A percentile compares a stretch with the other conserved stretches of the same genome.
Evolutionary conservation across 1,140 invertebrate genomes (phyloP).

Genomic region (Bombus breviceps): DNA sequence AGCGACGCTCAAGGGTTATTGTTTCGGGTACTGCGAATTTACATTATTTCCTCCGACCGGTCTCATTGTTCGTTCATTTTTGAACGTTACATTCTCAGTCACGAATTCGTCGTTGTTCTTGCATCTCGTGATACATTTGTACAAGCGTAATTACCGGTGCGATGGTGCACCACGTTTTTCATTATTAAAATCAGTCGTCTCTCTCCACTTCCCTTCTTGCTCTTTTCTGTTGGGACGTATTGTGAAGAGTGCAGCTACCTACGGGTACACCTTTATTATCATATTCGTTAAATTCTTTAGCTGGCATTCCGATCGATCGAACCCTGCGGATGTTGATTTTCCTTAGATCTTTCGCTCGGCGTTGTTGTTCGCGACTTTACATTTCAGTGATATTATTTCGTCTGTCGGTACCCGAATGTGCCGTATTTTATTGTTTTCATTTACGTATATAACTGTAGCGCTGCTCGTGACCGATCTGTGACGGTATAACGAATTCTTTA

Average conservation of each 20-base stretch:
- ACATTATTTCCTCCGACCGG: conserved; percentile 67
- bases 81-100: conserved; percentile 64
- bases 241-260: background rate
- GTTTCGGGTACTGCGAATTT: conserved; percentile 68
- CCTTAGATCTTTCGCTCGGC: no score
- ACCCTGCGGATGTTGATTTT: background rate
- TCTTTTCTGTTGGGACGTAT: conserved; percentile 1
- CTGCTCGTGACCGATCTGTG: fast-evolving
- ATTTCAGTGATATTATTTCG: background rate
- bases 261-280: conserved; percentile 22
- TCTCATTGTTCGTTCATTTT: conserved; percentile 68
- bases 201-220: background rate
- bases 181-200: conserved; percentile 61
- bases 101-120: conserved; percentile 60
- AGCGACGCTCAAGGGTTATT: conserved; percentile 68
- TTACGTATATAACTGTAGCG: background rate
- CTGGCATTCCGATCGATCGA: background rate
- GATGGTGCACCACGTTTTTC: conserved; percentile 62
- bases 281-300: conserved; percentile 8
- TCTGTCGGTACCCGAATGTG: background rate
- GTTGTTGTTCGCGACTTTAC: no score
- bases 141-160: conserved; percentile 63
- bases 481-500: background rate
- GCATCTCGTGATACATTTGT: conserved; percentile 60
- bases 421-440: background rate